Conservation (phyloP, 2,113 vertebrate genomes). For the Dolichallabes microphthalmus region DNA sequence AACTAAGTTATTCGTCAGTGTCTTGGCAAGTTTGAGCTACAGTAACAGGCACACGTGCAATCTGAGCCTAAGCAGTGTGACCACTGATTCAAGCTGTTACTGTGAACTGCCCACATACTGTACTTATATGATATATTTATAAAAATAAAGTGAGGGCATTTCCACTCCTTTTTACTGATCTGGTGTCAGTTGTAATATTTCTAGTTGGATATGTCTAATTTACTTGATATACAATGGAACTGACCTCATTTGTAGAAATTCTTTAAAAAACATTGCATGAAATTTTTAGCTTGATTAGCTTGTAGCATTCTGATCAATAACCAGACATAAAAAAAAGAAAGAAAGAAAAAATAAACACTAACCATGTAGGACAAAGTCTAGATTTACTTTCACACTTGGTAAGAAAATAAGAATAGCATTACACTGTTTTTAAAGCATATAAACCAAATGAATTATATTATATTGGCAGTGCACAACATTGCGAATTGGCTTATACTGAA, state of each 20-base stretch:
- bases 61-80: conserved; percentile 22
- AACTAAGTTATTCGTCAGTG: not conserved
- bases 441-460: not conserved
- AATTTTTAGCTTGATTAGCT: not conserved
- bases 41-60: not conserved
- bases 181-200: conserved; percentile 8
- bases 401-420: not conserved
- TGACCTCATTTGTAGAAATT: not conserved
- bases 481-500: not conserved
- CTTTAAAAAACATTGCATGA: not conserved
- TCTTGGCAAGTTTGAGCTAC: conserved; percentile 17
- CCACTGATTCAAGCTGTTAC: conserved; percentile 4
- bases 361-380: not conserved
- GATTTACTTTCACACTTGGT: not conserved
- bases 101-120: conserved; percentile 6
- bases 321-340: not conserved
- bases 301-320: not conserved
- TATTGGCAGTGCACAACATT: conserved; percentile 5
- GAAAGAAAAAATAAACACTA: not conserved
- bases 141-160: conserved; percentile 38
- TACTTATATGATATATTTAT: conserved; percentile 7
- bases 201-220: not conserved
- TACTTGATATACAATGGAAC: not conserved
- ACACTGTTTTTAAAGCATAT: not conserved
- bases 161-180: conserved; percentile 23